phyloP scores from a whole-genome alignment of 2,113 vertebrate species.

The Nymphicus hollandicus region DNA sequence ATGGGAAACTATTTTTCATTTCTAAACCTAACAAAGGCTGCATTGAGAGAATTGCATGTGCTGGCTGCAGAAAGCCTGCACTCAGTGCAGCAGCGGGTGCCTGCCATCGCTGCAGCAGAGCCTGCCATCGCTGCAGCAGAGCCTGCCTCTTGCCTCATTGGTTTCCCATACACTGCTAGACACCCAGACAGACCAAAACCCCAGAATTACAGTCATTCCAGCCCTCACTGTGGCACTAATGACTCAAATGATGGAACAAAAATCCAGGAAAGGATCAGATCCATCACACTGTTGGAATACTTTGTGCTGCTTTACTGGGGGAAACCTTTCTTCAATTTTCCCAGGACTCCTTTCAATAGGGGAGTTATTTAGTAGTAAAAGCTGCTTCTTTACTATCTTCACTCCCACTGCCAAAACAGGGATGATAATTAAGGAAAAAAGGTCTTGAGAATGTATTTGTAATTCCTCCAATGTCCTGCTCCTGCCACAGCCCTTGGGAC shows the following conservation, averaged over 20 bases:
- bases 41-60: background rate
- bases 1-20: background rate
- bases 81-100: fast-evolving
- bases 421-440: background rate
- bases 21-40: background rate
- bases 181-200: background rate
- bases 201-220: background rate
- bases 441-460: background rate
- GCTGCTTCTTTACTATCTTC: background rate
- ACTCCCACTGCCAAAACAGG: background rate
- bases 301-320: background rate
- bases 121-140: background rate
- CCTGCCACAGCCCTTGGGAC: background rate
- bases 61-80: background rate
- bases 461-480: background rate
- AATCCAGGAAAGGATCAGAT: background rate
- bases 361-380: background rate
- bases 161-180: background rate
- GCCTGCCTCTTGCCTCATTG: background rate
- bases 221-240: background rate
- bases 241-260: background rate
- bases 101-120: background rate
- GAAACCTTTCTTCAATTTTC: background rate
- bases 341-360: background rate
- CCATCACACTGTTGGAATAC: background rate